Percentiles rank a stretch among this genome's conserved stretches.
Evolutionary conservation across 2,888 invertebrate species (phyloP).

Genomic region (Diadromus collaris): DNA sequence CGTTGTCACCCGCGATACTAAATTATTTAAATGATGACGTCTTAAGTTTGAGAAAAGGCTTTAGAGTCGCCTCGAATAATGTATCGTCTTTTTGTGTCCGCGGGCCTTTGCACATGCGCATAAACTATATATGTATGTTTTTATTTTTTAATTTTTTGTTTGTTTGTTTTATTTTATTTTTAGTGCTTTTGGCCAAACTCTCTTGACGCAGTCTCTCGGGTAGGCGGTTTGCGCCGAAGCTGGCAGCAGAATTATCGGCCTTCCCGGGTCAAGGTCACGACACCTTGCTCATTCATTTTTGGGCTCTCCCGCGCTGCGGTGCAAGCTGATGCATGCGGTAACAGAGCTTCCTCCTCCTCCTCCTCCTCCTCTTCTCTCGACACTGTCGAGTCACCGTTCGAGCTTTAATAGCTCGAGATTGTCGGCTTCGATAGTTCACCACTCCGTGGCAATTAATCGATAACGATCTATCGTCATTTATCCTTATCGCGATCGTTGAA

Average conservation of each 20-base stretch:
- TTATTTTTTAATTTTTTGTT: conserved; percentile 3
- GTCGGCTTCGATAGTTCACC: conserved; percentile 1
- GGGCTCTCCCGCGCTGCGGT: conserved; percentile 27
- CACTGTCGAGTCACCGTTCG: neutral
- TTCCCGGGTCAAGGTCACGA: conserved; percentile 60
- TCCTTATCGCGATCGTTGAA: no score
- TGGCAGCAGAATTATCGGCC: conserved; percentile 46
- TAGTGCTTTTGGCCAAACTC: neutral
- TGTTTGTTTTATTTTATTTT: neutral
- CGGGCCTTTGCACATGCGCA: neutral
- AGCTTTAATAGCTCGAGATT: conserved; percentile 5
- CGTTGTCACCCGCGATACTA: conserved; percentile 36
- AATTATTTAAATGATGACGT: conserved; percentile 1
- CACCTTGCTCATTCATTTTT: conserved; percentile 56
- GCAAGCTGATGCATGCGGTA: neutral
- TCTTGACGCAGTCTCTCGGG: conserved; percentile 20
- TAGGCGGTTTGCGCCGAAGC: neutral
- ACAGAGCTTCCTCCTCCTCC: no score
- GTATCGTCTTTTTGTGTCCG: conserved; percentile 37
- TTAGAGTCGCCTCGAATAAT: conserved; percentile 20
- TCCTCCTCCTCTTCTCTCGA: neutral
- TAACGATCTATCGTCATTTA: conserved; percentile 14
- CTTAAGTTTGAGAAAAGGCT: conserved; percentile 14
- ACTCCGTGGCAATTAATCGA: conserved; percentile 35
- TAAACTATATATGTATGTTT: neutral